Evolutionary conservation across 2,113 vertebrate genomes (phyloP), one percentile per base, ranked within the genome.

Genomic region (Plecturocebus donacophilus): DNA sequence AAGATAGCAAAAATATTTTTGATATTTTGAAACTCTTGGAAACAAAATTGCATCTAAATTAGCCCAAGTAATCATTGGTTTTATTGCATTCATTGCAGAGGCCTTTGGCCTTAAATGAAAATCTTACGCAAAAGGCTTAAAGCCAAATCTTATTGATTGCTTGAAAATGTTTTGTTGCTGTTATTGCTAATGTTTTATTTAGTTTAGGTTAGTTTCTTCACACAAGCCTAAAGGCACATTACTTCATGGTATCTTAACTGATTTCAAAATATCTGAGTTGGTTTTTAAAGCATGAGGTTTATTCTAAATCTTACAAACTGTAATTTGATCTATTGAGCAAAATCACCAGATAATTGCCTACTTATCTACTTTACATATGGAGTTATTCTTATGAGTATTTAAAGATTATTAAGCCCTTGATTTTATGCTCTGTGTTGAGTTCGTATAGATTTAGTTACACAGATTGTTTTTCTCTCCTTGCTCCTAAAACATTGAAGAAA

Each of bases 1-100:
- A 16, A 95, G 47, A 87, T 45, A 19, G 83, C 42, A 94, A 93
- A 87, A 89, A 11, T 71, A 77, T 45, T 93, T 95, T 91, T 83
- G 32, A 87, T 93, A 83, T 93, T 97, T 87, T 83, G 82, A 83
- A 95, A 95, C 7, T 58, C 52, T 84, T 89, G 47, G 54, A 90
- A 86, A 90, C 75, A 97, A 94, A 95, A 90, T 56, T 68, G 21
- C 40, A 94, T 90, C 64, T 52, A 76, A n/a, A 58, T 16, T 80
- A 91, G 71, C 38, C 42, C 35, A 91, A 86, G 35, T 73, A 49
- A 77, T 73, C 30, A 82, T 16, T 2, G 30, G 38, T 80, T 93
- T 93, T 40, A 89, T 61, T 68, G 17, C 10, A 27, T 83, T 91
- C 47, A 47, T 17, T 38, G 61, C 86, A 32, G 61, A 64, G 61